Conservation (phyloP, 2,888 invertebrate genomes). For the Acrobeloides nanus region DNA sequence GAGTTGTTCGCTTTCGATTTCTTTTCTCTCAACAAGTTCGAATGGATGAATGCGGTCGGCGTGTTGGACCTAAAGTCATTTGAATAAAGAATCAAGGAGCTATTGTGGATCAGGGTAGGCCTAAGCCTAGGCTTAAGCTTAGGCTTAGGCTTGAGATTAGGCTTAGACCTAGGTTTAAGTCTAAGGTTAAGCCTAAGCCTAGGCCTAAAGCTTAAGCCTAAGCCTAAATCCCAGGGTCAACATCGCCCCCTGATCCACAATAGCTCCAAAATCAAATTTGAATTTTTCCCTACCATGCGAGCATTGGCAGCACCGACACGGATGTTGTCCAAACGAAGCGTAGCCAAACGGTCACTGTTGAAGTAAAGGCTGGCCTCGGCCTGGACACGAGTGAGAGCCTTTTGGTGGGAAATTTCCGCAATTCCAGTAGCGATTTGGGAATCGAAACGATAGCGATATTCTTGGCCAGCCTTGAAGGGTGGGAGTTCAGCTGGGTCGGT, state of each 20-base stretch:
- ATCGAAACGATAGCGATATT: constrained; percentile 10
- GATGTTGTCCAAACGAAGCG: constrained; percentile 9
- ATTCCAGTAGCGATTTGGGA: constrained; percentile 8
- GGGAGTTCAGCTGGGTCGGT: too few species aligned
- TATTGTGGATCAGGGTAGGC: too few species aligned
- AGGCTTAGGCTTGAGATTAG: too few species aligned
- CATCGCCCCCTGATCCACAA: too few species aligned
- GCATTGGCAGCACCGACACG: constrained; percentile 12
- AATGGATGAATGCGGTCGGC: constrained; percentile 10
- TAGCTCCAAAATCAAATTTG: neutral
- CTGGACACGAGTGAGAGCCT: constrained; percentile 12
- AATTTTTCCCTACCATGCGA: neutral
- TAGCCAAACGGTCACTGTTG: constrained; percentile 4
- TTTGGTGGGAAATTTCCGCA: constrained; percentile 7
- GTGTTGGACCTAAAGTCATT: neutral
- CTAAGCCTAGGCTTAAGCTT: too few species aligned
- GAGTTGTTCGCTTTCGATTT: neutral
- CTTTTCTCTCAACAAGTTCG: constrained; percentile 6
- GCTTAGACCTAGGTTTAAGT: too few species aligned
- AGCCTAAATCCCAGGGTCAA: too few species aligned
- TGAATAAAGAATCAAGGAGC: neutral
- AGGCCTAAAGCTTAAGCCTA: too few species aligned
- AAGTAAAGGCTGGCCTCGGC: constrained; percentile 16
- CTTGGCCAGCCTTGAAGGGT: neutral
- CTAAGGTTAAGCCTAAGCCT: too few species aligned